Evolutionary conservation across 2,113 vertebrate genomes (phyloP).

Genomic region (Syngnathoides biaculeatus): DNA sequence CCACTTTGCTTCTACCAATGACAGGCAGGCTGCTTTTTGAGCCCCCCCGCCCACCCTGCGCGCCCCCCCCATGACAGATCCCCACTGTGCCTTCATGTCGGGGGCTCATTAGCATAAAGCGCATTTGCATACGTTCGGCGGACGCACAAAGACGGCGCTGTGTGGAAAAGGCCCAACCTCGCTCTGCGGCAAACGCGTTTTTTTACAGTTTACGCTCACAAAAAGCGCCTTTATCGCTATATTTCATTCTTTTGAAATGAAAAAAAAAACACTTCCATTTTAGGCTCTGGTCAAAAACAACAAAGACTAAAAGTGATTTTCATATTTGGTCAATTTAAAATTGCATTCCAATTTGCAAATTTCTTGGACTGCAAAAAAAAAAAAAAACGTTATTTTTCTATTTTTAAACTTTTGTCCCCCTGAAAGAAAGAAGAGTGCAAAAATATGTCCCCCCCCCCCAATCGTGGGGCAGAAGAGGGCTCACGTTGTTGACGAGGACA

Average conservation of each 20-base stretch:
- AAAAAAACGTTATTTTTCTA: no score
- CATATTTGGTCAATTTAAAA: no score
- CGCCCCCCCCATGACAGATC: slow-evolving; percentile 28
- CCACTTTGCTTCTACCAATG: slow-evolving; percentile 30
- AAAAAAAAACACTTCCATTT: no score
- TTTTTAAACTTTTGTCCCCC: no score
- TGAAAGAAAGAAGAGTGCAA: no score
- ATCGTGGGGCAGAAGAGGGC: no score
- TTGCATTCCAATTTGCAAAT: no score
- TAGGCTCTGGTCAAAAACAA: no score
- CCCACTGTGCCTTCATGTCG: slow-evolving; percentile 41
- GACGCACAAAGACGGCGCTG: slow-evolving; percentile 42
- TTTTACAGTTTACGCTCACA: background rate
- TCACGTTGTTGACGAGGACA: slow-evolving; percentile 39
- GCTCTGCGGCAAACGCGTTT: background rate
- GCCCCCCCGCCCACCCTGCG: slow-evolving; percentile 2
- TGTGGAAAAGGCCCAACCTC: slow-evolving; percentile 33
- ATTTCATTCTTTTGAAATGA: no score
- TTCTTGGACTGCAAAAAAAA: no score
- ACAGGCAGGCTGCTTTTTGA: slow-evolving; percentile 49
- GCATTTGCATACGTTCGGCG: slow-evolving; percentile 57
- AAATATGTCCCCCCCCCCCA: no score
- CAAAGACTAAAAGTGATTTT: no score
- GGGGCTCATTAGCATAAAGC: slow-evolving; percentile 48
- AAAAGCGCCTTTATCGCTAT: background rate